A percentile compares a stretch with the other conserved stretches of the same genome.
These are phyloP conservation scores for Hypomecis punctinalis DNA, from an alignment of 2,888 invertebrate genomes.

Conservation along the genomic window DNA sequence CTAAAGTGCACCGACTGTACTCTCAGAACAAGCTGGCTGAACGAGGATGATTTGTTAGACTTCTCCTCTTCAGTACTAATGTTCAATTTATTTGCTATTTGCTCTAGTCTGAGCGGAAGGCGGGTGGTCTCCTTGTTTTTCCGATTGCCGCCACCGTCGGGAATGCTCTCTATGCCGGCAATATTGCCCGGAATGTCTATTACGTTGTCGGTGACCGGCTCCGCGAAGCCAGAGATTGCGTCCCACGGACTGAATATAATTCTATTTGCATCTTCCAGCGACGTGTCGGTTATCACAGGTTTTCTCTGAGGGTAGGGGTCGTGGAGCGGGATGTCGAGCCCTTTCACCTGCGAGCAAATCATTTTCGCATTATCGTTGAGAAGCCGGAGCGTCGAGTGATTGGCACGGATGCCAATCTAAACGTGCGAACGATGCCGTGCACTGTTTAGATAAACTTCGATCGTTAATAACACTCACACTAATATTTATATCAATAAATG, in stretches of 20 bases:
- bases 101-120: constrained; percentile 62
- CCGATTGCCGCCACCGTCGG: constrained; percentile 60
- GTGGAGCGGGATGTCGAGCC: constrained; percentile 74
- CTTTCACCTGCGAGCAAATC: constrained; percentile 68
- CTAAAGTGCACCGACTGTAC: constrained; percentile 80
- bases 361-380: constrained; percentile 34
- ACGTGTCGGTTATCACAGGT: constrained; percentile 75
- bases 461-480: neutral
- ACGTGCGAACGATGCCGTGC: constrained; percentile 13
- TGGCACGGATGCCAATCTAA: constrained; percentile 39
- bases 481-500: too few relatives aligned
- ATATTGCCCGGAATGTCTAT: constrained; percentile 79
- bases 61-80: constrained; percentile 78
- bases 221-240: constrained; percentile 77
- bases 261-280: constrained; percentile 82
- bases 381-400: constrained; percentile 27
- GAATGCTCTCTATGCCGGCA: constrained; percentile 57
- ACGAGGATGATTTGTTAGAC: constrained; percentile 80
- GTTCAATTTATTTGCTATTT: constrained; percentile 78
- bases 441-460: constrained; percentile 2
- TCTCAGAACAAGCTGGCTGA: constrained; percentile 80
- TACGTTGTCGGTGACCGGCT: constrained; percentile 75
- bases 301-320: constrained; percentile 67
- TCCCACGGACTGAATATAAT: constrained; percentile 84
- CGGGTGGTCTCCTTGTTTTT: constrained; percentile 70